Percentiles rank a stretch among this genome's conserved stretches.
These are phyloP conservation scores for Rhynchopsitta pachyrhyncha DNA, from an alignment of 2,113 vertebrate species.

Conservation along the genomic window DNA sequence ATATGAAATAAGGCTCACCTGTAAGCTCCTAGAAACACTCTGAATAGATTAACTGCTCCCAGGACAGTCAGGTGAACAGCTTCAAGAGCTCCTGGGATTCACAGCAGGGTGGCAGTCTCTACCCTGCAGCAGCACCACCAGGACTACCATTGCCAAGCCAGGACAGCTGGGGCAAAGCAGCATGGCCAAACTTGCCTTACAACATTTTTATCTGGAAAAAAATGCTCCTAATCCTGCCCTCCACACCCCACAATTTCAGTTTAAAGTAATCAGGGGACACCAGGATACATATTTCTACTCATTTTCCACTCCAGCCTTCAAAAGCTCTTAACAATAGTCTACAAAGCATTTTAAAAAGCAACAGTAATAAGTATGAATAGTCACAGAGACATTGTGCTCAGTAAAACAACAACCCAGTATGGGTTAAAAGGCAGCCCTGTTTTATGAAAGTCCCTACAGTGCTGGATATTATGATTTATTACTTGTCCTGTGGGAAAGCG, in stretches of 20 bases:
- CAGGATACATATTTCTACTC: neutral
- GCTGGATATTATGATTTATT: neutral
- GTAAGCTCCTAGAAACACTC: neutral
- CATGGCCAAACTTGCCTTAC: fast-evolving
- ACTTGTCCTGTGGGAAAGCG: neutral
- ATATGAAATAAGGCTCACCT: neutral
- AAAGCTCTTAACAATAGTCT: neutral
- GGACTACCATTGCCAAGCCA: fast-evolving
- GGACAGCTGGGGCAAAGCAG: fast-evolving
- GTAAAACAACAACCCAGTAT: fast-evolving
- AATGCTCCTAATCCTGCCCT: neutral
- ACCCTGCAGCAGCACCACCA: neutral
- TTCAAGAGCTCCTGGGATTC: neutral
- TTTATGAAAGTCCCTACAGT: neutral
- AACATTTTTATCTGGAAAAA: neutral
- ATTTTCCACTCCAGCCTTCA: neutral
- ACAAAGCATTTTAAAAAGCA: neutral
- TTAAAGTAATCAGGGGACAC: neutral
- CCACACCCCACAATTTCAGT: neutral
- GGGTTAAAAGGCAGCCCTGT: neutral
- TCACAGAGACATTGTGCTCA: neutral
- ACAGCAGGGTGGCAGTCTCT: fast-evolving
- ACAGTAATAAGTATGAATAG: neutral
- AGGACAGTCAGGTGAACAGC: neutral
- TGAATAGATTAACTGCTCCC: neutral